These are phyloP conservation scores for Lipotes vexillifer DNA, from an alignment of 2,113 vertebrate species.

Conservation along the genomic window DNA sequence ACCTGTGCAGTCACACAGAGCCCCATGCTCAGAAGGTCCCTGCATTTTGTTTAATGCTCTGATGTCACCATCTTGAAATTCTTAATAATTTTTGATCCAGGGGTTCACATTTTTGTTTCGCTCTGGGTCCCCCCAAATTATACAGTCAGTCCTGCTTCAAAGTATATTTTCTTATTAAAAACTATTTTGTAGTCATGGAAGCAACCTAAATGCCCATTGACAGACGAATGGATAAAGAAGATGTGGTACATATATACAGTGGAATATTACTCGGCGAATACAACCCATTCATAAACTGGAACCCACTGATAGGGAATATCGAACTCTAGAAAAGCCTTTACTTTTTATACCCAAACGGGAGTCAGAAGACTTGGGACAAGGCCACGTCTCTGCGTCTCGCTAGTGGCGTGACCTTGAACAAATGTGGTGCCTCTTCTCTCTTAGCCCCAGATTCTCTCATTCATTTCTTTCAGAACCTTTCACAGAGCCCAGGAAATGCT, in stretches of 20 bases:
- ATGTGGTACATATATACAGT: too few species aligned
- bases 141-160: not conserved
- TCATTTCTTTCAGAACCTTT: not conserved
- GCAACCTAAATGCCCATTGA: too few species aligned
- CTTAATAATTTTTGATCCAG: not conserved
- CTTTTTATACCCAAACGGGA: not conserved
- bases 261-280: too few species aligned
- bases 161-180: not conserved
- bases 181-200: too few species aligned
- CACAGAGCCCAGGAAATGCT: accelerated
- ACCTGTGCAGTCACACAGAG: accelerated
- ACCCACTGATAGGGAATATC: not conserved
- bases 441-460: accelerated
- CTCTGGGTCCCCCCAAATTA: not conserved
- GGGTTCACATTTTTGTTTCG: not conserved
- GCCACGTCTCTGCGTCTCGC: not conserved
- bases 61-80: not conserved
- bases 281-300: not conserved
- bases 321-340: not conserved
- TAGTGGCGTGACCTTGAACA: not conserved
- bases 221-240: too few species aligned
- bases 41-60: not conserved
- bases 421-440: too few species aligned
- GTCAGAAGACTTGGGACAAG: not conserved
- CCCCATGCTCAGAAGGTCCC: accelerated